These are phyloP conservation scores for Sialia sialis DNA, from an alignment of 2,113 vertebrate genomes.

Conservation along the genomic window DNA sequence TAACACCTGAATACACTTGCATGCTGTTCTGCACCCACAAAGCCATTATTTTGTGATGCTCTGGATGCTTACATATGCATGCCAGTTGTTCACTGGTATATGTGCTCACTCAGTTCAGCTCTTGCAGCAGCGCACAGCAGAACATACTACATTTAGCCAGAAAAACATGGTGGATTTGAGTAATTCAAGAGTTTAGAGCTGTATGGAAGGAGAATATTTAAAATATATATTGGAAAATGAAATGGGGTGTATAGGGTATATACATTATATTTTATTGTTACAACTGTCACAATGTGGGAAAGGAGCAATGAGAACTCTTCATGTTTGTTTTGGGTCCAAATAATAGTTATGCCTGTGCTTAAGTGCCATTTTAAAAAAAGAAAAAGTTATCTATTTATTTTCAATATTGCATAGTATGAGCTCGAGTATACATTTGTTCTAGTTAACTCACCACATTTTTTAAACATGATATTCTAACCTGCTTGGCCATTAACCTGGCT, in stretches of 20 bases:
- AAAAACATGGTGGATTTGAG: not conserved
- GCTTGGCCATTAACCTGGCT: constrained; percentile 57
- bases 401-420: not conserved
- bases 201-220: not conserved
- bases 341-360: not conserved
- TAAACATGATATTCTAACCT: constrained; percentile 32
- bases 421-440: not conserved
- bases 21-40: not conserved
- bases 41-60: not conserved
- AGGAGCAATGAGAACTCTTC: not conserved
- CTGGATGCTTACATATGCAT: not conserved
- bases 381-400: not conserved
- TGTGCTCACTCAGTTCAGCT: not conserved
- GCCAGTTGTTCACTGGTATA: not conserved
- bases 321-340: not conserved
- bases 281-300: not conserved
- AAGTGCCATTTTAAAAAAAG: not conserved
- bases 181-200: not conserved
- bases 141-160: not conserved
- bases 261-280: not conserved
- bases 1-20: not conserved
- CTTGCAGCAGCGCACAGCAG: not conserved
- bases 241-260: not conserved
- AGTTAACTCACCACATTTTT: constrained; percentile 47
- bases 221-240: not conserved